Conservation (phyloP, 2,113 vertebrate genomes). For the Anhinga rufa region DNA sequence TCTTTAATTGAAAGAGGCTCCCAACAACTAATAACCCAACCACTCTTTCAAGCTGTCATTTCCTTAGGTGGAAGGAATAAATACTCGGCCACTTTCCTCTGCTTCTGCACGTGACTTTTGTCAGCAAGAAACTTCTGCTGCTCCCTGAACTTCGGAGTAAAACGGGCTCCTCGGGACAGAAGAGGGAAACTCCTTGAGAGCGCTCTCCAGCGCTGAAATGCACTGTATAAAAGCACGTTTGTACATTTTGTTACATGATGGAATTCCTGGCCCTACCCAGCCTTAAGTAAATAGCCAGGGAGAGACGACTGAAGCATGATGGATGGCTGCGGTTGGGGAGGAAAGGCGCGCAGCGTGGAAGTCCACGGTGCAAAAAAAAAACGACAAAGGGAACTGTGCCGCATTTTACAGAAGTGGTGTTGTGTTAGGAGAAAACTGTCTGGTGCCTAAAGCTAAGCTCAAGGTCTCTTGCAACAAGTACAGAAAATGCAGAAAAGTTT, state of each 20-base stretch:
- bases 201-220: background rate
- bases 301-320: background rate
- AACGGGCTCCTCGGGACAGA: background rate
- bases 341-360: background rate
- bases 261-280: background rate
- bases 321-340: background rate
- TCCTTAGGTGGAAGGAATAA: background rate
- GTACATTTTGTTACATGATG: background rate
- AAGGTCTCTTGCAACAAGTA: background rate
- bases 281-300: slow-evolving; percentile 22
- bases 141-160: background rate
- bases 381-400: background rate
- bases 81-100: background rate
- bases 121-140: background rate
- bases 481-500: background rate
- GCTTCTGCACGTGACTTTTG: background rate
- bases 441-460: background rate
- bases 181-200: background rate
- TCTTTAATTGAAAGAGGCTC: background rate
- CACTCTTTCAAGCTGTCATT: rapidly evolving
- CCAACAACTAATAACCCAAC: background rate
- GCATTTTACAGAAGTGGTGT: background rate
- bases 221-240: background rate
- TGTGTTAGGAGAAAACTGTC: background rate
- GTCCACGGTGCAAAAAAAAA: background rate